A percentile compares a stretch with the other conserved stretches of the same genome.
Conservation (phyloP, 1,140 invertebrate genomes). For the Drosophila nasuta region DNA sequence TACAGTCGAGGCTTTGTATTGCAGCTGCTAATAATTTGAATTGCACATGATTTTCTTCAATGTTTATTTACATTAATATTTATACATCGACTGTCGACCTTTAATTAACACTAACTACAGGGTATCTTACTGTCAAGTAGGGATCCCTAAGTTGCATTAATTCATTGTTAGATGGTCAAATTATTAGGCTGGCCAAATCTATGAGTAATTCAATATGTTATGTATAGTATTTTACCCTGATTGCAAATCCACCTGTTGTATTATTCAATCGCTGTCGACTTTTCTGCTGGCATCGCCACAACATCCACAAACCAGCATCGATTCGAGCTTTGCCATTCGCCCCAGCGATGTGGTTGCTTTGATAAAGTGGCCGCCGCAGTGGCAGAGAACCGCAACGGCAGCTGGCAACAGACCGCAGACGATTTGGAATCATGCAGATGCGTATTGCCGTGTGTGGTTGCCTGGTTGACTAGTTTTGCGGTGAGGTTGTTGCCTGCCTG, state of each 20-base stretch:
- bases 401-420: constrained; percentile 41
- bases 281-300: not conserved
- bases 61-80: no score
- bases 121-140: not conserved
- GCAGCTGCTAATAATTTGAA: no score
- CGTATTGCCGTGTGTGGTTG: constrained; percentile 37
- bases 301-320: not conserved
- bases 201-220: not conserved
- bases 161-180: not conserved
- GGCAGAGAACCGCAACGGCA: constrained; percentile 17
- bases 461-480: constrained; percentile 20
- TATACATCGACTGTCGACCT: no score
- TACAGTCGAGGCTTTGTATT: no score
- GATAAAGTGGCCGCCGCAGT: constrained; percentile 24
- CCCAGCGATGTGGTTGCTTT: constrained; percentile 9
- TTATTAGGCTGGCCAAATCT: not conserved
- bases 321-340: not conserved
- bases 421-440: constrained; percentile 47
- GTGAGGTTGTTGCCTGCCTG: not conserved
- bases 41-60: no score
- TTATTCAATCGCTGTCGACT: not conserved
- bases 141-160: not conserved
- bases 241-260: constrained; percentile 1
- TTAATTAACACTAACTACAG: no score
- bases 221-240: not conserved